These are phyloP conservation scores for Mythimna loreyi DNA, from an alignment of 2,888 invertebrate genomes.

Conservation along the genomic window DNA sequence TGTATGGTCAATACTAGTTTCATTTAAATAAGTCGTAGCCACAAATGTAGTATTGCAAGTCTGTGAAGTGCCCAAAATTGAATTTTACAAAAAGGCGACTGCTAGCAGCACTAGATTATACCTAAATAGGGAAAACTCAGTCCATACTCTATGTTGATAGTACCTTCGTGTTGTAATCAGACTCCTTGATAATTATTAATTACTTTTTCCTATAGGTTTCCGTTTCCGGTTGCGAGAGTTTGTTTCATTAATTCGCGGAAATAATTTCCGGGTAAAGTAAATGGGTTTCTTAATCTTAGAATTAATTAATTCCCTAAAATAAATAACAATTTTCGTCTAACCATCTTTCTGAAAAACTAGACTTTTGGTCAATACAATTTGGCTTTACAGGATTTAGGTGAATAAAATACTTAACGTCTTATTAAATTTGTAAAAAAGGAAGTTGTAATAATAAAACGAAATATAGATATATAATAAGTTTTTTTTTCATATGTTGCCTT, in stretches of 20 bases:
- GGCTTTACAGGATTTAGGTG: background rate
- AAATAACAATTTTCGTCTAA: background rate
- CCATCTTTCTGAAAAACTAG: background rate
- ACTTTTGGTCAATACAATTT: background rate
- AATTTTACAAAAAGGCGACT: background rate
- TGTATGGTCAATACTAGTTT: too few relatives aligned
- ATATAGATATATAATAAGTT: too few relatives aligned
- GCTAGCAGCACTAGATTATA: background rate
- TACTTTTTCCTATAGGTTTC: conserved; percentile 53
- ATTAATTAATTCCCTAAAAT: conserved; percentile 6
- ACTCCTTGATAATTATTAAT: conserved; percentile 58
- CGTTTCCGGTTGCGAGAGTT: conserved; percentile 38
- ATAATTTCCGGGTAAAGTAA: conserved; percentile 21
- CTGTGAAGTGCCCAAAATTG: too few relatives aligned
- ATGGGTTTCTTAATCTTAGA: conserved; percentile 4
- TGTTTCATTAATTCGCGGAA: conserved; percentile 45
- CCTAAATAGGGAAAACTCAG: background rate
- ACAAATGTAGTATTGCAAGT: too few relatives aligned
- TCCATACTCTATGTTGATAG: background rate
- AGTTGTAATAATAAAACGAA: too few relatives aligned
- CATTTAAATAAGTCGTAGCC: too few relatives aligned
- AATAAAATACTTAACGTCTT: background rate
- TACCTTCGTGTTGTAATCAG: conserved; percentile 49
- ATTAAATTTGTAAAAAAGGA: too few relatives aligned
- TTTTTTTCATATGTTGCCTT: too few relatives aligned